Evolutionary conservation across 2,888 invertebrate genomes (phyloP).

Genomic region (Agonopterix alstromeriana): DNA sequence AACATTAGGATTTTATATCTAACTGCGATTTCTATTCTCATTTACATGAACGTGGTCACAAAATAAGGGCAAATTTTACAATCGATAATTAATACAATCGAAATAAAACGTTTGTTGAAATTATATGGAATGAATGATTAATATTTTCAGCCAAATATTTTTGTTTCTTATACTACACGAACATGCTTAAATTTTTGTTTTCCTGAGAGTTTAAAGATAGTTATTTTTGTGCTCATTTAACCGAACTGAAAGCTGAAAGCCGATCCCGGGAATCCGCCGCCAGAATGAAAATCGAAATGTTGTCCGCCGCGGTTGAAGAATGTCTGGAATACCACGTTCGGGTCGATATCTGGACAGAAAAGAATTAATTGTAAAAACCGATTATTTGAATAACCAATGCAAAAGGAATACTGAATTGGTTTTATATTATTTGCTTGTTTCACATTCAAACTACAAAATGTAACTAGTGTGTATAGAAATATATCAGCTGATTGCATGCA

Average conservation of each 20-base stretch:
- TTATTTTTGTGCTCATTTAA: slow-evolving; percentile 39
- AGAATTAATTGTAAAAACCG: neutral
- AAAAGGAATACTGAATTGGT: too few relatives aligned
- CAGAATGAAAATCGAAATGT: slow-evolving; percentile 73
- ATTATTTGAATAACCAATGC: neutral
- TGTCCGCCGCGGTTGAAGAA: slow-evolving; percentile 82
- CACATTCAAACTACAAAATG: too few relatives aligned
- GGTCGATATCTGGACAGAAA: slow-evolving; percentile 83
- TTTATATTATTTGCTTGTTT: neutral
- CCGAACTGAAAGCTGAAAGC: slow-evolving; percentile 84
- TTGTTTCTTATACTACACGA: neutral
- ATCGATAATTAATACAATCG: neutral
- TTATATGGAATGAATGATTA: slow-evolving; percentile 22
- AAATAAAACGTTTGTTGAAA: slow-evolving; percentile 14
- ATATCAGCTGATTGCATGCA: too few relatives aligned
- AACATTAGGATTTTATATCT: too few relatives aligned
- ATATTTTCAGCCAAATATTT: slow-evolving; percentile 7
- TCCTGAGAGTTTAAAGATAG: neutral
- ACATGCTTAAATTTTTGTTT: slow-evolving; percentile 1
- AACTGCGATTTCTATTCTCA: neutral
- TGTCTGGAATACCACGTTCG: slow-evolving; percentile 89
- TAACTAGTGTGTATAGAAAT: too few relatives aligned
- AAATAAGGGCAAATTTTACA: slow-evolving; percentile 1
- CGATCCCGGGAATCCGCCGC: slow-evolving; percentile 74
- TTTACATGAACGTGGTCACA: neutral